Conservation (phyloP, 2,113 vertebrate species). For the Rhegmatorhina hoffmannsi region DNA sequence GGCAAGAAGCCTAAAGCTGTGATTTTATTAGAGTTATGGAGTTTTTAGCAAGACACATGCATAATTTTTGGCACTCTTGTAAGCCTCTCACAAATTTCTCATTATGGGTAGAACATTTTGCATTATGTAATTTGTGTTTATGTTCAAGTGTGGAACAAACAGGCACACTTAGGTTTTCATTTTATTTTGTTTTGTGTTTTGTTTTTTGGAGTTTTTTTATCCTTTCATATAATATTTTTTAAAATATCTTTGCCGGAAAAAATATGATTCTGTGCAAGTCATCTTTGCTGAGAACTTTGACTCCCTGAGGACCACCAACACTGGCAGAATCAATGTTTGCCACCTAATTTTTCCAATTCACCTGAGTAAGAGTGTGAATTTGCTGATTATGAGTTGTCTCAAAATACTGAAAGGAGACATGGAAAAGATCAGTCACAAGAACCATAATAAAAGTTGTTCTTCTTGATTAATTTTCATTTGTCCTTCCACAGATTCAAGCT, state of each 20-base stretch:
- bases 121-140: not conserved
- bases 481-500: not conserved
- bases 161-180: not conserved
- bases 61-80: not conserved
- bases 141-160: not conserved
- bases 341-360: not conserved
- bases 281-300: not conserved
- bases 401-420: not conserved
- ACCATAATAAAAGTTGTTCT: not conserved
- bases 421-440: not conserved
- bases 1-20: not conserved
- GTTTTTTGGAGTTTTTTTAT: not conserved
- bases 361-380: not conserved
- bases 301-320: not conserved
- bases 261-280: not conserved
- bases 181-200: not conserved
- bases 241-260: not conserved
- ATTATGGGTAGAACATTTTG: not conserved
- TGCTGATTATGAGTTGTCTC: not conserved
- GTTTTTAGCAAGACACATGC: not conserved
- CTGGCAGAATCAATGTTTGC: not conserved
- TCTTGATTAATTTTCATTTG: not conserved
- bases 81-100: not conserved
- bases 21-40: not conserved
- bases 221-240: not conserved